Conservation (phyloP, 2,797 vertebrate species). For the Valencia hispanica region DNA sequence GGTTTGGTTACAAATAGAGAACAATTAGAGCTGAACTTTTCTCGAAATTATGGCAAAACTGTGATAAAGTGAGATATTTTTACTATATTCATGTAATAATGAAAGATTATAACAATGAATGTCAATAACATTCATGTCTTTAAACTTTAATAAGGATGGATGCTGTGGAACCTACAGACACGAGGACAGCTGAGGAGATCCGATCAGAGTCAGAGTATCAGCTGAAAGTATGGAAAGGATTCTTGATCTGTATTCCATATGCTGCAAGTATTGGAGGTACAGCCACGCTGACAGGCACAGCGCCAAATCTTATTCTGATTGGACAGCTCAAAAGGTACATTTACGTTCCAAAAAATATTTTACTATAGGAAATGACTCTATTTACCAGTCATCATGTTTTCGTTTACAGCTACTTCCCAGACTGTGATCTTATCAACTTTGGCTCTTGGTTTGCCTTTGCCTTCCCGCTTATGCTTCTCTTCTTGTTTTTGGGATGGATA, state of each 20-base stretch:
- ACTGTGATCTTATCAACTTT: conserved; percentile 95
- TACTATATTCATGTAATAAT: neutral
- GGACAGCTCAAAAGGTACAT: conserved; percentile 94
- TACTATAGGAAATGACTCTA: neutral
- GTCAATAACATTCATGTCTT: conserved; percentile 8
- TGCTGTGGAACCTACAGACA: conserved; percentile 74
- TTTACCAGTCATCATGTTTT: neutral
- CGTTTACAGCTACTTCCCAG: conserved; percentile 90
- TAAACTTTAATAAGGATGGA: conserved; percentile 78
- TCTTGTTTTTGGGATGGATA: conserved; percentile 91
- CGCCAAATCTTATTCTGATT: conserved; percentile 95
- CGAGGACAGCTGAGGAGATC: conserved; percentile 74
- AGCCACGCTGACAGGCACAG: conserved; percentile 92
- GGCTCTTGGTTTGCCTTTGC: conserved; percentile 98
- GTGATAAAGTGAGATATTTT: neutral
- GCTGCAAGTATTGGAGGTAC: conserved; percentile 96
- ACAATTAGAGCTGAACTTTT: neutral
- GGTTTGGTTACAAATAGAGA: neutral
- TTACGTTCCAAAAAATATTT: neutral
- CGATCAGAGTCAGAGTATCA: conserved; percentile 85
- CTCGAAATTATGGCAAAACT: too few relatives aligned
- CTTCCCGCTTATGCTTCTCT: conserved; percentile 93
- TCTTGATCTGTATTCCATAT: conserved; percentile 96
- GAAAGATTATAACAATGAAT: too few relatives aligned
- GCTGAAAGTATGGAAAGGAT: conserved; percentile 95